These are phyloP conservation scores for Dorcus hopei DNA, from an alignment of 2,888 invertebrate species.

Conservation along the genomic window DNA sequence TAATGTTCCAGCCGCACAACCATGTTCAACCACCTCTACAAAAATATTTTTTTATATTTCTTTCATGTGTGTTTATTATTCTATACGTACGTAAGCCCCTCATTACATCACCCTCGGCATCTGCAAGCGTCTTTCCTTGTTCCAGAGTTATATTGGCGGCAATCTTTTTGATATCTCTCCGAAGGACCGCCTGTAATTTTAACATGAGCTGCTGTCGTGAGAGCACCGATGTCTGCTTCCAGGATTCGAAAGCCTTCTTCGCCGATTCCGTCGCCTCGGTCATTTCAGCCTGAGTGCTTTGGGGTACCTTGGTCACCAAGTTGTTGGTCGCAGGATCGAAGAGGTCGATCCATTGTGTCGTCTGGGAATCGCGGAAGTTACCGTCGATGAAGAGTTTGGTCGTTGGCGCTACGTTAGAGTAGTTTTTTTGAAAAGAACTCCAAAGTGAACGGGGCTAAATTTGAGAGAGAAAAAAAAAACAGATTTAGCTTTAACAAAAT, in stretches of 20 bases:
- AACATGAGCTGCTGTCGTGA: slow-evolving; percentile 76
- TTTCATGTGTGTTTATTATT: too few relatives aligned
- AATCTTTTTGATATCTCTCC: slow-evolving; percentile 82
- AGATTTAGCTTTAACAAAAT: too few relatives aligned
- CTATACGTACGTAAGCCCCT: slow-evolving; percentile 87
- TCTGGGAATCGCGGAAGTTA: slow-evolving; percentile 88
- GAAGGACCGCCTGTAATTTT: slow-evolving; percentile 77
- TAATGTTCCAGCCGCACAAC: slow-evolving; percentile 88
- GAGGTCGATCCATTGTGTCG: slow-evolving; percentile 91
- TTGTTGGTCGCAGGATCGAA: slow-evolving; percentile 94
- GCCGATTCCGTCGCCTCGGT: slow-evolving; percentile 82
- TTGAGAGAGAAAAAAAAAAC: too few relatives aligned
- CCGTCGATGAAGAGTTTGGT: slow-evolving; percentile 96
- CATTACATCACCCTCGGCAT: slow-evolving; percentile 97
- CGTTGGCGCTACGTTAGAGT: slow-evolving; percentile 56
- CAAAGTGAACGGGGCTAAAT: too few relatives aligned
- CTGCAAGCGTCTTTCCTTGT: slow-evolving; percentile 95
- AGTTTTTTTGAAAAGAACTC: slow-evolving; percentile 14
- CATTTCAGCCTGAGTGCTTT: slow-evolving; percentile 86
- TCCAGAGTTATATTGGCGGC: slow-evolving; percentile 91
- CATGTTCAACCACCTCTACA: slow-evolving; percentile 94
- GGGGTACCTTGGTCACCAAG: slow-evolving; percentile 78
- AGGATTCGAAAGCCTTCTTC: slow-evolving; percentile 70
- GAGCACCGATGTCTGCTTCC: slow-evolving; percentile 89
- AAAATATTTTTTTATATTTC: slow-evolving; percentile 10